phyloP scores from a whole-genome alignment of 2,888 invertebrate genomes.

The Metopia argyrocephala region DNA sequence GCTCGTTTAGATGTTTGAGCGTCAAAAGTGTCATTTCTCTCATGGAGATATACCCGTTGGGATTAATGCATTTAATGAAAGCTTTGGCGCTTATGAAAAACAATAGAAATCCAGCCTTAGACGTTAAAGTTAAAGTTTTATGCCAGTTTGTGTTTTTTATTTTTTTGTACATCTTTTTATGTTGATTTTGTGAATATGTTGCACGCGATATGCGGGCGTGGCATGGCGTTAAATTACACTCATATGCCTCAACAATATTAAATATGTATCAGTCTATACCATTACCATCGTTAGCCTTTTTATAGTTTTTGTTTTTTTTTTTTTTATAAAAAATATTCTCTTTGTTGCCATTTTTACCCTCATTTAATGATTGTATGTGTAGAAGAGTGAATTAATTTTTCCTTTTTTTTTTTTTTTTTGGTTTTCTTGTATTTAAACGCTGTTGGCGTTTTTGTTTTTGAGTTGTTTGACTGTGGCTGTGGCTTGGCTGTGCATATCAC shows the following conservation, averaged over 20 bases:
- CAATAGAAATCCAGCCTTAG: not conserved
- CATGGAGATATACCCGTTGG: constrained; percentile 41
- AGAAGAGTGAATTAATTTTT: not conserved
- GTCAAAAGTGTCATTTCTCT: no score
- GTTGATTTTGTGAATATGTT: constrained; percentile 29
- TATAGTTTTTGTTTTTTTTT: constrained; percentile 11
- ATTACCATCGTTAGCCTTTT: constrained; percentile 29
- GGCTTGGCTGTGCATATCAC: constrained; percentile 44
- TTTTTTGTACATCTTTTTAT: constrained; percentile 2
- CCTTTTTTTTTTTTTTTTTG: no score
- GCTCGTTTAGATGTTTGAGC: no score
- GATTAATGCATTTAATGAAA: constrained; percentile 61
- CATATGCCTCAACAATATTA: constrained; percentile 1
- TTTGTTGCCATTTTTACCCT: constrained; percentile 29
- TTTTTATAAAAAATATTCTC: no score
- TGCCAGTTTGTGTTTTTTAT: not conserved
- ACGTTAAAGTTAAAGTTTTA: constrained; percentile 3
- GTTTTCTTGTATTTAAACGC: constrained; percentile 41
- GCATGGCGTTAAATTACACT: constrained; percentile 54
- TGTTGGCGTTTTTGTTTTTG: constrained; percentile 52
- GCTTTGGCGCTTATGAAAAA: constrained; percentile 51
- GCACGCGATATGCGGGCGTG: constrained; percentile 67
- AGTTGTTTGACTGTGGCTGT: constrained; percentile 50
- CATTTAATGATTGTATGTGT: constrained; percentile 5
- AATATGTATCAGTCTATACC: not conserved